Conservation (phyloP, 2,113 vertebrate species). For the Varanus salvator region DNA sequence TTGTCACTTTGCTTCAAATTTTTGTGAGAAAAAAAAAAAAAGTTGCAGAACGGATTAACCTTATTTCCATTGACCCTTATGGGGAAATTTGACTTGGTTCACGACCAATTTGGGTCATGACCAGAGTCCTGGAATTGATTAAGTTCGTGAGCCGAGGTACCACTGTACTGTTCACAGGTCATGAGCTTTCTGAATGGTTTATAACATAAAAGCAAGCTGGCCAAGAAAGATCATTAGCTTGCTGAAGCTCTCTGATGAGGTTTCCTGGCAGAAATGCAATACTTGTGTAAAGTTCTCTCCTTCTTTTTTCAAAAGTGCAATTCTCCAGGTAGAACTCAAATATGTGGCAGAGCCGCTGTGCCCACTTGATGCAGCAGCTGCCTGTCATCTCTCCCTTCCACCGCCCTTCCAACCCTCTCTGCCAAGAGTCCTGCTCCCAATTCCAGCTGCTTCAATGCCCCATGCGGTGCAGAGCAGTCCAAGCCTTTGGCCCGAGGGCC, state of each 20-base stretch:
- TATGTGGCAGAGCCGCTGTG: not conserved
- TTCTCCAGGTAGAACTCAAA: slow-evolving; percentile 6
- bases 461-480: not conserved
- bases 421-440: not conserved
- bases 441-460: not conserved
- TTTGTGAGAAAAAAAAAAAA: too few species aligned
- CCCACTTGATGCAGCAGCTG: not conserved
- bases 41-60: too few species aligned
- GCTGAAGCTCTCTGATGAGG: too few species aligned
- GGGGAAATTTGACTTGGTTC: too few species aligned
- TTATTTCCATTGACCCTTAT: too few species aligned
- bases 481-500: not conserved
- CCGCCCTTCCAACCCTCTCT: not conserved
- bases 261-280: not conserved
- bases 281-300: not conserved
- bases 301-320: not conserved
- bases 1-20: too few species aligned
- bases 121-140: too few species aligned
- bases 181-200: too few species aligned
- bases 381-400: not conserved
- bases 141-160: too few species aligned
- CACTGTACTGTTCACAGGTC: too few species aligned
- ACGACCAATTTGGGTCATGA: too few species aligned
- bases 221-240: not conserved
- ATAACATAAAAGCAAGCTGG: not conserved